Evolutionary conservation across 1,140 invertebrate species (phyloP).

Genomic region (Apis cerana): DNA sequence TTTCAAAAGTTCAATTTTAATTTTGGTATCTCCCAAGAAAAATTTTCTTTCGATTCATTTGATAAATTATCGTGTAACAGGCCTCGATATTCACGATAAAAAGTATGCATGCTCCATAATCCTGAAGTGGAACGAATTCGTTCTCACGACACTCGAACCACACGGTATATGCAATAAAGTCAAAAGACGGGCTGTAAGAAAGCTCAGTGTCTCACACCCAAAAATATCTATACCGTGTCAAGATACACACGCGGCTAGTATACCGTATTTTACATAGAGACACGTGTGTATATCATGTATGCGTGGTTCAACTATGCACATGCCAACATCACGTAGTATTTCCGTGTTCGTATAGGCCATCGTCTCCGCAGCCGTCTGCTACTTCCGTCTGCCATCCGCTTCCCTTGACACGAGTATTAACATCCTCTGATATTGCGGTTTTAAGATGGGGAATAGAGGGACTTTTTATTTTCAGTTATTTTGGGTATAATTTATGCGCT

Average conservation of each 20-base stretch:
- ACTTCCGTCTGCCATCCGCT: slow-evolving; percentile 2
- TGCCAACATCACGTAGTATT: slow-evolving; percentile 12
- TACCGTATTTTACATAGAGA: background rate
- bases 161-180: background rate
- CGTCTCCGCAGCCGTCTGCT: slow-evolving; percentile 14
- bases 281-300: background rate
- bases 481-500: no score
- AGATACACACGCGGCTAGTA: slow-evolving; percentile 4
- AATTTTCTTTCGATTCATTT: no score
- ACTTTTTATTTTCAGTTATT: background rate
- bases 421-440: slow-evolving; percentile 11
- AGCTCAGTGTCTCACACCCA: background rate
- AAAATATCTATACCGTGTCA: slow-evolving; percentile 6
- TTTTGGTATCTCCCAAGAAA: no score
- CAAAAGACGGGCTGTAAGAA: background rate
- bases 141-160: background rate
- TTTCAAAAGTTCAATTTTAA: no score
- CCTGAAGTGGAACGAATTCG: no score
- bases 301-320: slow-evolving; percentile 13
- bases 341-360: slow-evolving; percentile 32
- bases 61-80: no score
- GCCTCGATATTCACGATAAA: no score
- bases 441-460: background rate
- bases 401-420: background rate
- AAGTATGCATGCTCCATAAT: no score